Evolutionary conservation across 2,797 vertebrate species (phyloP).

Genomic region (Rhynchonycteris naso): DNA sequence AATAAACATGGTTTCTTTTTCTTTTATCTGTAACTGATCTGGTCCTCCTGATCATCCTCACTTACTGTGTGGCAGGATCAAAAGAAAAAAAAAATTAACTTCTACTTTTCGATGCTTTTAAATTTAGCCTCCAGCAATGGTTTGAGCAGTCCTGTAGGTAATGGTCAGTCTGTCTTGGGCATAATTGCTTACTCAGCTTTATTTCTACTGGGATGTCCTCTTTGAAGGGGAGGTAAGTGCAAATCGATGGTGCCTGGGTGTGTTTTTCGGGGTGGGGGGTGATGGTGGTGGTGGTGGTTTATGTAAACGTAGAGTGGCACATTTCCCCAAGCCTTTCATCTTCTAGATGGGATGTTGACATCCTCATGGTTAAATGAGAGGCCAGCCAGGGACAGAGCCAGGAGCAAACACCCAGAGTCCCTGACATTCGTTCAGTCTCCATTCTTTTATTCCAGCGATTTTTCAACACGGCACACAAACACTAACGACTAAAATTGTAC

Average conservation of each 20-base stretch:
- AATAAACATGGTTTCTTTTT: background rate
- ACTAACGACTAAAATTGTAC: too few relatives aligned
- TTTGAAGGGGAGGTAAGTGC: background rate
- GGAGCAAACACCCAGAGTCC: background rate
- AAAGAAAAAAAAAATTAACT: background rate
- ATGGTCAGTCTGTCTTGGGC: background rate
- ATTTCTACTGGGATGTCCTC: background rate
- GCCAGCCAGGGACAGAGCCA: background rate
- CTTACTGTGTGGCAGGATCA: background rate
- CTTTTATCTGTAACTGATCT: background rate
- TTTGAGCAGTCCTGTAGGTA: background rate
- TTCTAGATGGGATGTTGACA: background rate
- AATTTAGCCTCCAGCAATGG: background rate
- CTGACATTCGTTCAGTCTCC: background rate
- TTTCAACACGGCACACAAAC: too few relatives aligned
- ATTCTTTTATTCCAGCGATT: background rate
- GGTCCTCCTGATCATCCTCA: background rate
- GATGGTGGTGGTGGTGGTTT: too few relatives aligned
- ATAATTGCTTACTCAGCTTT: background rate
- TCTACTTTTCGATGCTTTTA: background rate
- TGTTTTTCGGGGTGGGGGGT: background rate
- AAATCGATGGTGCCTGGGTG: background rate
- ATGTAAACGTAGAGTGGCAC: background rate
- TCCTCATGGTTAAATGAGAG: background rate
- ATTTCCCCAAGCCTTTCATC: background rate